Base-by-base conservation (phyloP, 1,140 invertebrate genomes). In the Mamestra configurata region DNA sequence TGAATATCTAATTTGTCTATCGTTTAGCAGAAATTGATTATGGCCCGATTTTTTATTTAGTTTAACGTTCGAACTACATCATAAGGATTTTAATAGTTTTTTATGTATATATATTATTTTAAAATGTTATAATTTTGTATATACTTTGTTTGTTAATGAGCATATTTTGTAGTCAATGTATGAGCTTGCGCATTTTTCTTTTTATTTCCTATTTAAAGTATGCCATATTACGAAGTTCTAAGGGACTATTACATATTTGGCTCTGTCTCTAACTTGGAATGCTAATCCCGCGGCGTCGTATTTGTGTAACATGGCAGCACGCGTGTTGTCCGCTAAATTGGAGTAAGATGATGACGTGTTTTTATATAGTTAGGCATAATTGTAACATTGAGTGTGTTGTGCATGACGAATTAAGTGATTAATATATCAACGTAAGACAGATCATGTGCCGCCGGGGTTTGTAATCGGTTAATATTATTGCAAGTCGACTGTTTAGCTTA, bases 1-100 rank as follows among this genome's bases (percentile, higher is more conserved):
- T 76, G 49, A 75, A 55, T 40, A 59, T 73, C 35, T 57, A 37
- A 57, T 59, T 73, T 57, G 53, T 73, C 24, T 73, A 53, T 75
- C 49, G 22, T 61, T 76, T 64, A 40, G 18, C 57, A 64, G 43
- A 76, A 53, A 68, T 64, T 72, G 27, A 53, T 55, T 72, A 72
- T 72, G 1, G 53, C 40, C 75, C 61, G 46, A 27, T 70, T 78
- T 77, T 49, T 55, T 55, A 53, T 78, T 78, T 78, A 78, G 64
- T 78, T 78, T 78, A 70, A 78, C 15, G 24, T 76, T 76, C 49
- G 51, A 53, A 35, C 64, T 78, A 70, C 76, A 59, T 81, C 73
- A 49, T 84, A 84, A 84, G 81, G 73, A 79, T 81, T 84, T 84
- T 84, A 57, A 66, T 84, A 84, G 79, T 76, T 46, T 84, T 80